These are phyloP conservation scores for Agapornis roseicollis DNA, from an alignment of 2,113 vertebrate species.

Conservation along the genomic window DNA sequence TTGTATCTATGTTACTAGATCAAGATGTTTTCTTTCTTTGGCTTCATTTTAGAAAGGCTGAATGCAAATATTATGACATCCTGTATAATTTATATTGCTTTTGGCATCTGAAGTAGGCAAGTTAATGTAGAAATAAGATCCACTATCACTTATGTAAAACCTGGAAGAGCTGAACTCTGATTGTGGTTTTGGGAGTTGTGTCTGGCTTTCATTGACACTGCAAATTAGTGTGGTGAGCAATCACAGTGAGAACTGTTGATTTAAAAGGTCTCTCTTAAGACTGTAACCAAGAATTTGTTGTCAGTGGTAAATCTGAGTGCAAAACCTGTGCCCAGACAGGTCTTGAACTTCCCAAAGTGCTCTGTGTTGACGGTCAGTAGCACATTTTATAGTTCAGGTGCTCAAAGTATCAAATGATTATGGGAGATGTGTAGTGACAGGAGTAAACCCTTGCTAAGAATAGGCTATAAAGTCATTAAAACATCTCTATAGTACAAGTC, in stretches of 20 bases:
- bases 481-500: not conserved
- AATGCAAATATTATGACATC: constrained; percentile 12
- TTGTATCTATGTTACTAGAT: constrained; percentile 38
- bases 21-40: not conserved
- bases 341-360: not conserved
- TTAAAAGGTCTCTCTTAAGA: not conserved
- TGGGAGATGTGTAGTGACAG: not conserved
- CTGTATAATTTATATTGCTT: not conserved
- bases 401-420: not conserved
- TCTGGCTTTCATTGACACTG: not conserved
- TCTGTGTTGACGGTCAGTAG: not conserved
- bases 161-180: not conserved
- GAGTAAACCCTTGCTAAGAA: not conserved
- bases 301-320: not conserved
- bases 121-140: not conserved
- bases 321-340: not conserved
- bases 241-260: not conserved
- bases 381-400: not conserved
- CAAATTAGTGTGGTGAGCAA: not conserved
- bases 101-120: not conserved
- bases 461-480: not conserved
- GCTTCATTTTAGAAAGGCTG: not conserved
- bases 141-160: not conserved
- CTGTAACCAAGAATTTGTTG: not conserved
- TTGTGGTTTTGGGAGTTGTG: not conserved